Evolutionary conservation across 2,113 vertebrate genomes (phyloP).

Genomic region (Condylura cristata): DNA sequence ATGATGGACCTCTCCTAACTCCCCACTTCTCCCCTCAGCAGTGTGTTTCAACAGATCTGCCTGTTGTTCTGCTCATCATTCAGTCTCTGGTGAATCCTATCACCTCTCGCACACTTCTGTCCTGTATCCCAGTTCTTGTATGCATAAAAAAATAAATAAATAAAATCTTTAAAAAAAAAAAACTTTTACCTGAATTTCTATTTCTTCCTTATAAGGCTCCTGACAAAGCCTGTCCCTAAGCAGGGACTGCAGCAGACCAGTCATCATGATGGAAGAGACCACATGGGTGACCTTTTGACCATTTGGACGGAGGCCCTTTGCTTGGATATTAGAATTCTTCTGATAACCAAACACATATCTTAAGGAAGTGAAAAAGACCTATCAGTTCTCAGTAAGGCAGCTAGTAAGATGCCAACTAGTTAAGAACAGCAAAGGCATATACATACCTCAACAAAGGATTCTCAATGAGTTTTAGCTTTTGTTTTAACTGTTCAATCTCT

Average conservation of each 20-base stretch:
- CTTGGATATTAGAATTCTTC: slow-evolving; percentile 89
- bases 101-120: too few relatives aligned
- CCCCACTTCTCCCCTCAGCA: too few relatives aligned
- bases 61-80: too few relatives aligned
- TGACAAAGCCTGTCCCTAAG: slow-evolving; percentile 90
- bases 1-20: too few relatives aligned
- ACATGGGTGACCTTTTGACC: slow-evolving; percentile 91
- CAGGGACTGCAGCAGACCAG: slow-evolving; percentile 88
- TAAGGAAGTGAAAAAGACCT: slow-evolving; percentile 45
- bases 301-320: slow-evolving; percentile 87
- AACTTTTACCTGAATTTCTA: slow-evolving; percentile 92
- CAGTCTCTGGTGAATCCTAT: too few relatives aligned
- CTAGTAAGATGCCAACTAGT: background rate
- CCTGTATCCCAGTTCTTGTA: too few relatives aligned
- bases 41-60: too few relatives aligned
- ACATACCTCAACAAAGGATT: slow-evolving; percentile 93
- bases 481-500: slow-evolving; percentile 92
- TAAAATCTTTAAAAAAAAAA: too few relatives aligned
- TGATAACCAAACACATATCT: slow-evolving; percentile 96
- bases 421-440: slow-evolving; percentile 29
- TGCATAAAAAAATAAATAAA: too few relatives aligned
- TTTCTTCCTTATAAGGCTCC: slow-evolving; percentile 85
- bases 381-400: background rate
- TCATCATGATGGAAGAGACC: slow-evolving; percentile 87
- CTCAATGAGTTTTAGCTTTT: slow-evolving; percentile 95